Evolutionary conservation across 2,113 vertebrate species (phyloP).

Genomic region (Gobiocypris rarus): DNA sequence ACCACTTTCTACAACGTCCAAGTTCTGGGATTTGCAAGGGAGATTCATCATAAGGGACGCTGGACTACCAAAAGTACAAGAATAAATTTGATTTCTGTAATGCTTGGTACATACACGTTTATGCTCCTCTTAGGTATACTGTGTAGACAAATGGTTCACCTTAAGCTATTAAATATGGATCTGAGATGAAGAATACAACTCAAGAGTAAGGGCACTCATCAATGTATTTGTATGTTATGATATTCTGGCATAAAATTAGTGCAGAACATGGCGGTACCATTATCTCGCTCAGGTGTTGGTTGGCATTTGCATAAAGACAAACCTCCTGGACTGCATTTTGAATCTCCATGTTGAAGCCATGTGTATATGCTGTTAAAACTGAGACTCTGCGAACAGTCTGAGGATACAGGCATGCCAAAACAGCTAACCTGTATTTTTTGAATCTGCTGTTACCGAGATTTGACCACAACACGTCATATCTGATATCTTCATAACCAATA

Average conservation of each 20-base stretch:
- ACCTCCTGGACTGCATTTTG: slow-evolving; percentile 40
- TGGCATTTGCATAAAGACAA: slow-evolving; percentile 48
- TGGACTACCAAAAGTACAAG: slow-evolving; percentile 39
- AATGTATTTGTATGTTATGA: slow-evolving; percentile 31
- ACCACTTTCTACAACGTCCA: slow-evolving; percentile 57
- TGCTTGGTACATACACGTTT: slow-evolving; percentile 24
- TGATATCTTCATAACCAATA: slow-evolving; percentile 72
- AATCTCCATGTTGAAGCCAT: slow-evolving; percentile 53
- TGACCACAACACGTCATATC: slow-evolving; percentile 57
- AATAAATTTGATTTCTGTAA: slow-evolving; percentile 31
- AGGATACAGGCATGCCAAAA: slow-evolving; percentile 31
- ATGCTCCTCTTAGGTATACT: slow-evolving; percentile 16
- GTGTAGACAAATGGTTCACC: slow-evolving; percentile 51
- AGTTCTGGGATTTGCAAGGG: slow-evolving; percentile 60
- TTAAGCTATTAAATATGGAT: slow-evolving; percentile 54
- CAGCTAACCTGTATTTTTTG: slow-evolving; percentile 30
- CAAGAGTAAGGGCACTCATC: slow-evolving; percentile 12
- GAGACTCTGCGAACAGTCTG: slow-evolving; percentile 31
- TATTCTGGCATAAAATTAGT: slow-evolving; percentile 36
- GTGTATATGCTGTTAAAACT: slow-evolving; percentile 44
- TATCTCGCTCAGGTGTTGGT: slow-evolving; percentile 56
- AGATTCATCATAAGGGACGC: slow-evolving; percentile 57
- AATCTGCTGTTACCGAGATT: slow-evolving; percentile 36
- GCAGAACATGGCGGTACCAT: slow-evolving; percentile 26
- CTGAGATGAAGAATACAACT: neutral